These are phyloP conservation scores for Epinephelus coioides DNA, from an alignment of 2,797 vertebrate genomes.

Conservation along the genomic window DNA sequence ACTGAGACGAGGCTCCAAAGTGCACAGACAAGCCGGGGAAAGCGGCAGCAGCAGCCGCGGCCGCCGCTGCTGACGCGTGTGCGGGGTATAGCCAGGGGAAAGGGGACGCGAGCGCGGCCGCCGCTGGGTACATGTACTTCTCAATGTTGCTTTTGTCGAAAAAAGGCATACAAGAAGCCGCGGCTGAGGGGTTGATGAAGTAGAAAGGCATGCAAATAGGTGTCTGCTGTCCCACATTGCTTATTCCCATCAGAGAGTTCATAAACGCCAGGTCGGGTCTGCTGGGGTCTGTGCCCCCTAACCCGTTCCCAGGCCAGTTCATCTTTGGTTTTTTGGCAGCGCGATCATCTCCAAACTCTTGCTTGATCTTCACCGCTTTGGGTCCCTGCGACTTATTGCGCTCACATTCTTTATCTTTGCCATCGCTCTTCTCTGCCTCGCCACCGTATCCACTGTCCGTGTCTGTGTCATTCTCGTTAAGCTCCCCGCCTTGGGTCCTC, in stretches of 20 bases:
- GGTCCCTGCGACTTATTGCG: slow-evolving; percentile 73
- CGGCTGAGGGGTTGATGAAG: slow-evolving; percentile 94
- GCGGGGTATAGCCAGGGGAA: slow-evolving; percentile 93
- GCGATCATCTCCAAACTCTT: slow-evolving; percentile 91
- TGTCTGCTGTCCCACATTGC: slow-evolving; percentile 89
- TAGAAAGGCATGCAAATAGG: slow-evolving; percentile 96
- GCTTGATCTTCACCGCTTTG: slow-evolving; percentile 89
- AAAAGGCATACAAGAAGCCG: slow-evolving; percentile 93
- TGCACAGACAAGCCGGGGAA: slow-evolving; percentile 89
- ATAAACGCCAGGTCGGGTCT: slow-evolving; percentile 90
- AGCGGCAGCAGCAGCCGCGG: slow-evolving; percentile 77
- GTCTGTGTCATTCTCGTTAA: slow-evolving; percentile 95
- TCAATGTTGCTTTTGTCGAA: slow-evolving; percentile 93
- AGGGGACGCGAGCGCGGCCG: slow-evolving; percentile 81
- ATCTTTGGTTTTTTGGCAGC: slow-evolving; percentile 90
- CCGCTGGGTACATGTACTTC: slow-evolving; percentile 91
- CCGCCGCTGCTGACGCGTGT: slow-evolving; percentile 84
- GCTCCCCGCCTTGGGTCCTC: slow-evolving; percentile 91
- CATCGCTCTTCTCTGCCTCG: slow-evolving; percentile 89
- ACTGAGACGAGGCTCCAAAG: slow-evolving; percentile 72
- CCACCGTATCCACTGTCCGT: slow-evolving; percentile 98
- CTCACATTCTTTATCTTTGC: slow-evolving; percentile 83
- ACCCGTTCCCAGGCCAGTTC: slow-evolving; percentile 80
- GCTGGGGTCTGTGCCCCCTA: slow-evolving; percentile 68
- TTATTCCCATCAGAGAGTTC: slow-evolving; percentile 93